Percentiles rank a stretch among this genome's conserved stretches.
phyloP scores from a whole-genome alignment of 2,797 vertebrate species.

The Pangasius larnaudii region DNA sequence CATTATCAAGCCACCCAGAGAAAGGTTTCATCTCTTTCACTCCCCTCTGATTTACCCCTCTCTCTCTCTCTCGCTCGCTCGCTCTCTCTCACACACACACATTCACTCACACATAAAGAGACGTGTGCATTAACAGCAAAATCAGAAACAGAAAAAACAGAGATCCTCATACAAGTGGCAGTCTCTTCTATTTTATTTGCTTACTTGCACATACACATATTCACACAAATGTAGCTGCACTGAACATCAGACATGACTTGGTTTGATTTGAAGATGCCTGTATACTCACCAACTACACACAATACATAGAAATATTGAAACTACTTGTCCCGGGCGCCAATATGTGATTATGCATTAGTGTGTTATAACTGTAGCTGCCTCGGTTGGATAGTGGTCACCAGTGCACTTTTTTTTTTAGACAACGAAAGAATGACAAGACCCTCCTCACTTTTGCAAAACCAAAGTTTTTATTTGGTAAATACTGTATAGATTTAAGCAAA shows the following conservation, averaged over 20 bases:
- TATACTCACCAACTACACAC: neutral
- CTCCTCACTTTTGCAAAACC: neutral
- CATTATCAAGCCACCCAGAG: conserved; percentile 4
- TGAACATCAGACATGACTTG: neutral
- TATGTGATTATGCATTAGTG: neutral
- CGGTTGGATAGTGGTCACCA: neutral
- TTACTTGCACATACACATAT: neutral
- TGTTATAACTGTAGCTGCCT: neutral
- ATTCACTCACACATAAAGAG: conserved; percentile 17
- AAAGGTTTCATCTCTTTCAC: neutral
- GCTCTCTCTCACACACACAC: too few relatives aligned
- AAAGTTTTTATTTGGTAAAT: neutral
- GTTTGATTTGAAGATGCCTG: conserved; percentile 4
- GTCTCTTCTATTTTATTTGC: conserved; percentile 20
- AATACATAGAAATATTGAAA: neutral
- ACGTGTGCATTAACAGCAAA: neutral
- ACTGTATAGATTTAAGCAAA: too few relatives aligned
- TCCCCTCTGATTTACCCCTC: neutral
- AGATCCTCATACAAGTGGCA: neutral
- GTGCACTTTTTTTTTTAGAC: neutral
- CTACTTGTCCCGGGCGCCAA: neutral
- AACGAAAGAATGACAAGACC: neutral
- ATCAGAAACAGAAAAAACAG: conserved; percentile 7
- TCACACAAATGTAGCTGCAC: neutral
- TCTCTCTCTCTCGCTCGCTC: conserved; percentile 24